Base-by-base conservation (phyloP, 2,888 invertebrate genomes). In the Brachypterus glaber region DNA sequence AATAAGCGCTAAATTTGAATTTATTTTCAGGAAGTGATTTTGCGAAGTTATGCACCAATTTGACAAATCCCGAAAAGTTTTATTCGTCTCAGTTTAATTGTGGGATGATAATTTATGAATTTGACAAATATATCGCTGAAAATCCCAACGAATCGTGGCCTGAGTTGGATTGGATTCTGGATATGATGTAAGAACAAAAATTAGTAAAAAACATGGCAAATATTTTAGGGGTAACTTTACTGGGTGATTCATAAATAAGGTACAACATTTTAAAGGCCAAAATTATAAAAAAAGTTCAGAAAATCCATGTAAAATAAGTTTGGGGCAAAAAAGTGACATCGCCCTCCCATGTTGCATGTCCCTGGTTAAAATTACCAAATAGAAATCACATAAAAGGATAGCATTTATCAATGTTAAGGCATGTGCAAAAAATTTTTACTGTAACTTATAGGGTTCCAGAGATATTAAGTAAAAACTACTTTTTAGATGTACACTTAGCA, bases 111-210 rank as follows among this genome's bases (percentile, higher is more conserved):
- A 58, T 76, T 30, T 69, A 71, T 35, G 71, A 76, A 33, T 81
- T 81, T 67, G 77, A 78, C 62, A 68, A 68, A 51, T 68, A 72
- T 48, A 59, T 76, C 39, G 67, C 67, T 46, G 70, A 75, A 51
- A 72, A 78, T 44, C 69, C 72, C 4, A 71, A 75, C 46, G 73
- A 75, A 44, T 73, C 75, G 49, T 88, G 87, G 86, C 60, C 72
- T 8, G 79, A 81, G 57, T 66, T 83, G 44, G 74, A 76, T 39
- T 87, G 85, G 82, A 68, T 79, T 53, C 66, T 73, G 11, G 66
- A 70, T 55, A 70, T 71, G 58, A 66, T 75, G 81, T 81, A 61
- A 73, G 76, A 71, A 13, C n/a, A n/a, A n/a, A n/a, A n/a, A n/a
- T n/a, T n/a, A n/a, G 54, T 44, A 35, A 16, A 8, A 31, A 9